Base-by-base conservation (phyloP, 2,888 invertebrate species). In the Muscina levida region DNA sequence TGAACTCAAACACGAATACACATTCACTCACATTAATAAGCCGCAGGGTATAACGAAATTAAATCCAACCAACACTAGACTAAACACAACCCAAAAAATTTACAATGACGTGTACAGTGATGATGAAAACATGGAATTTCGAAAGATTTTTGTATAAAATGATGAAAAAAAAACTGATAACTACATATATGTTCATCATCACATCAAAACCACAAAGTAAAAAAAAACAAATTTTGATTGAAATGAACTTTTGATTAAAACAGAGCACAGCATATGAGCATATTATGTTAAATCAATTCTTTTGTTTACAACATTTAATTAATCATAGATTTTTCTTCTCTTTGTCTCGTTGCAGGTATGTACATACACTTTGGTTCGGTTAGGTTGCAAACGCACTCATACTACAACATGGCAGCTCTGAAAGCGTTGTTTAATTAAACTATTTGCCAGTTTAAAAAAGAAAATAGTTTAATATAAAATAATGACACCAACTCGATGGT, bases 311-410 rank as follows among this genome's bases (percentile, higher is more conserved):
- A 62, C 4, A 62, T 62, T 62, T 42, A 62, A 62, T 42, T 42
- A 62, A 13, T 59, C 37, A 42, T 17, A 17, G 39, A 59, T 57
- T 57, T 57, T 17, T 39, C 37, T 59, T 59, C 13, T 42, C 8
- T 39, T 22, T 42, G 8, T 59, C 62, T 42, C 22, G 13, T 62
- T 62, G n/a, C 62, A 62, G 62, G 62, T 62, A 62, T 62, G 62
- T 62, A 62, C 31, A 31, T 31, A 31, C 8, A 31, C n/a, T 62
- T 62, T 62, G 62, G 62, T 62, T 39, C 17, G 31, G 31, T 3
- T 31, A 31, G 4, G 3, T 31, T 31, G 8, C 31, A 31, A 42
- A 22, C 31, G 22, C 62, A 22, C n/a, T n/a, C n/a, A n/a, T n/a
- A n/a, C n/a, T n/a, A n/a, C 39, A 53, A 53, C 22, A 62, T 62